These are phyloP conservation scores for Benthosema pterotum DNA, from an alignment of 2,797 vertebrate genomes.

Conservation along the genomic window DNA sequence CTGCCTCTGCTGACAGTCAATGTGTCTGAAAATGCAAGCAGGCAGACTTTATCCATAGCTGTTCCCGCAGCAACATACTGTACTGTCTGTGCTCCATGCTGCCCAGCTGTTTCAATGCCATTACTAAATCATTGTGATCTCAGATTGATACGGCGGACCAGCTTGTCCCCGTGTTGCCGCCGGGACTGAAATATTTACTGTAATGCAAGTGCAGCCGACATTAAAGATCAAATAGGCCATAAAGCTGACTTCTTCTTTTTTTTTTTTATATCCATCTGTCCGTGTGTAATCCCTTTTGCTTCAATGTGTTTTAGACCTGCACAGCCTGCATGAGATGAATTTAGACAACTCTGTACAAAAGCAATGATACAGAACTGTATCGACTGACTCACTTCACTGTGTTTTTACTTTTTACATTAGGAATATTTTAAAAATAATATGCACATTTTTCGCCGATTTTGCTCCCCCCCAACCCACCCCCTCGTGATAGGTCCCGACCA, in stretches of 20 bases:
- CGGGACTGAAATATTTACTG: conserved; percentile 72
- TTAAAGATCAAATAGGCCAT: conserved; percentile 65
- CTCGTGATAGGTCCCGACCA: no score
- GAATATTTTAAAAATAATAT: no score
- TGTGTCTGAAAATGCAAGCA: not conserved
- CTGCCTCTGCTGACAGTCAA: no score
- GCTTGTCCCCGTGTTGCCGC: conserved; percentile 63
- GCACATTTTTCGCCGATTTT: no score
- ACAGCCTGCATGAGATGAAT: conserved; percentile 40
- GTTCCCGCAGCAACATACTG: conserved; percentile 61
- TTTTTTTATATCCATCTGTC: conserved; percentile 78
- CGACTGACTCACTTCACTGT: conserved; percentile 51
- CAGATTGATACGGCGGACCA: conserved; percentile 69
- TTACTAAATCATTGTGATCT: conserved; percentile 80
- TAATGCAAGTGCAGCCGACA: conserved; percentile 72
- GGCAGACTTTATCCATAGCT: conserved; percentile 65
- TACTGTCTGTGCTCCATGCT: conserved; percentile 7
- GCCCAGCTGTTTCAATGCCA: conserved; percentile 79
- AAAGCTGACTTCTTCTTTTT: conserved; percentile 42
- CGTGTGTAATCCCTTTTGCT: conserved; percentile 70
- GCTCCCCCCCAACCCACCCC: no score
- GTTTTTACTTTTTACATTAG: no score
- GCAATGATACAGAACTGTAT: conserved; percentile 47
- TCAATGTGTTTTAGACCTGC: conserved; percentile 57
- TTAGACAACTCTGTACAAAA: conserved; percentile 61